A percentile compares a stretch with the other conserved stretches of the same genome.
These are phyloP conservation scores for Cheilosia grossa DNA, from an alignment of 2,888 invertebrate species.

Conservation along the genomic window DNA sequence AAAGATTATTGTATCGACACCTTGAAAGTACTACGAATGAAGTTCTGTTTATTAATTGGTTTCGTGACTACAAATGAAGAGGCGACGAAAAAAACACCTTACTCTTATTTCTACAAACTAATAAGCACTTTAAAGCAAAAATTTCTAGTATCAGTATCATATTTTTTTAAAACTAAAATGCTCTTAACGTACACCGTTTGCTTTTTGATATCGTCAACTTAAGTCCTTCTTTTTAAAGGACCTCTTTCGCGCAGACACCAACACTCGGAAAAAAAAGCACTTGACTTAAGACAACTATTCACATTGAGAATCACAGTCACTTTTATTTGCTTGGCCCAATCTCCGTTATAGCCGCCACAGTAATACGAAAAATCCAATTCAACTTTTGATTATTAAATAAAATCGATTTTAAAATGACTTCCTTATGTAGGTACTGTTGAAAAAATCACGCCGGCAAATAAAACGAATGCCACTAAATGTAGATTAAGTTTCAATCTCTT, in stretches of 20 bases:
- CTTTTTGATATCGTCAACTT: not conserved
- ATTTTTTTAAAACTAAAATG: not conserved
- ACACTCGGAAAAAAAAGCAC: not conserved
- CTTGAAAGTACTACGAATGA: too few relatives aligned
- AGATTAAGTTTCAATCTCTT: constrained; percentile 51
- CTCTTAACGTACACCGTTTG: not conserved
- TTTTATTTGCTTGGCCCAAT: constrained; percentile 10
- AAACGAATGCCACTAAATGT: constrained; percentile 45
- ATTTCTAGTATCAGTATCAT: not conserved
- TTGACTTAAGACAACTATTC: not conserved
- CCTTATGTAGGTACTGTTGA: constrained; percentile 57
- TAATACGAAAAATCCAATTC: constrained; percentile 28
- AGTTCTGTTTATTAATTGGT: too few relatives aligned
- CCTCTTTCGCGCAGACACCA: not conserved
- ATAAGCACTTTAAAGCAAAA: too few relatives aligned
- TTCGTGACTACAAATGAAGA: too few relatives aligned
- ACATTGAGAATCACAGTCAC: constrained; percentile 4
- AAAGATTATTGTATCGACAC: too few relatives aligned
- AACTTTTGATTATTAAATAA: constrained; percentile 54
- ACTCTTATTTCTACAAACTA: too few relatives aligned
- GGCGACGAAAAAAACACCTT: too few relatives aligned
- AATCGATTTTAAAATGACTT: constrained; percentile 58
- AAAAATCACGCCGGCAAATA: constrained; percentile 36
- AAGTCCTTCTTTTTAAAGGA: constrained; percentile 8
- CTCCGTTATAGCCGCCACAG: constrained; percentile 30